These are phyloP conservation scores for Hemicordylus capensis DNA, from an alignment of 2,113 vertebrate genomes.

Conservation along the genomic window DNA sequence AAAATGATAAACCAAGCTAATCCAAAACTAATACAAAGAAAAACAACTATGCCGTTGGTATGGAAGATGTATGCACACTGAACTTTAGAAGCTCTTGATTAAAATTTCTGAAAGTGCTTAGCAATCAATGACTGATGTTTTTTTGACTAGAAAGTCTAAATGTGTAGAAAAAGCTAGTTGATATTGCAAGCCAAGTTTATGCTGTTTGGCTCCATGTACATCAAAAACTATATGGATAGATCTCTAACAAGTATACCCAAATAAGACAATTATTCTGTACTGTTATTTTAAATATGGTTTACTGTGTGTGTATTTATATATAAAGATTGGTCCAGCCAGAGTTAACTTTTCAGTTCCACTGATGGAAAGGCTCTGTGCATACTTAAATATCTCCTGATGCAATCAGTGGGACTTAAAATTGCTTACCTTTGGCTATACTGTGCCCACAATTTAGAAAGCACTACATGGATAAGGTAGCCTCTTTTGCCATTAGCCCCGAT, in stretches of 20 bases:
- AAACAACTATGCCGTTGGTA: neutral
- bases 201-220: conserved; percentile 32
- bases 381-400: neutral
- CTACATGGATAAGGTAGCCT: neutral
- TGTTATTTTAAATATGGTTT: neutral
- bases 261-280: neutral
- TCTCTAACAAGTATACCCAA: neutral
- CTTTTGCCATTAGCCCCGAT: neutral
- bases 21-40: conserved; percentile 6
- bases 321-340: neutral
- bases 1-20: neutral
- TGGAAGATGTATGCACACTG: neutral
- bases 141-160: neutral
- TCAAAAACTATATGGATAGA: conserved; percentile 33
- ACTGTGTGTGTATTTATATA: neutral
- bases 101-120: neutral
- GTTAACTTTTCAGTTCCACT: neutral
- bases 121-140: neutral
- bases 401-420: neutral
- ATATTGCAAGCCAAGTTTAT: conserved; percentile 5
- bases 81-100: neutral
- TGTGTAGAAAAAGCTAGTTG: neutral
- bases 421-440: neutral
- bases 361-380: no score
- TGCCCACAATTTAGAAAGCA: neutral